These are phyloP conservation scores for Margaritifera margaritifera DNA, from an alignment of 2,888 invertebrate species.

Conservation along the genomic window DNA sequence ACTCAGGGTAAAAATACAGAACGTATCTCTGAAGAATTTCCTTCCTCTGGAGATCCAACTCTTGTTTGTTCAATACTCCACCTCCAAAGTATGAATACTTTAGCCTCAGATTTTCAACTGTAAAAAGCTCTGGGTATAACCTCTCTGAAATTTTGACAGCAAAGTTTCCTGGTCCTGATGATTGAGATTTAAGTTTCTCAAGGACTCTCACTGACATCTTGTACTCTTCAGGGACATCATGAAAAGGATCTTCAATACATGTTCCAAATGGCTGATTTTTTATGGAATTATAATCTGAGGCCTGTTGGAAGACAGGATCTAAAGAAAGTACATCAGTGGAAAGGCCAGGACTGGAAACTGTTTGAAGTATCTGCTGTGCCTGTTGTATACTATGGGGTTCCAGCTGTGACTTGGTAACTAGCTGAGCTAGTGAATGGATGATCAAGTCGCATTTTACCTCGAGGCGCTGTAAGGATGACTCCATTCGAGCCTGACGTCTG, in stretches of 20 bases:
- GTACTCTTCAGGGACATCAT: constrained; percentile 9
- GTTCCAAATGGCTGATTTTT: too few species aligned
- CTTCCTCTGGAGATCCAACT: constrained; percentile 15
- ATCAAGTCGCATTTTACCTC: too few species aligned
- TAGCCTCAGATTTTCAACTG: constrained; percentile 8
- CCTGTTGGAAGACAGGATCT: too few species aligned
- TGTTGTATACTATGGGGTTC: too few species aligned
- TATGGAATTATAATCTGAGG: too few species aligned
- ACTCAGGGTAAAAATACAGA: constrained; percentile 9
- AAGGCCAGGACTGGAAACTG: too few species aligned
- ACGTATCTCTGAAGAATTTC: constrained; percentile 13
- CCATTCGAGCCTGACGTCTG: too few species aligned
- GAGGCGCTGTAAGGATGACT: too few species aligned
- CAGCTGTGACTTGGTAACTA: too few species aligned
- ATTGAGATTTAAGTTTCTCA: constrained; percentile 8
- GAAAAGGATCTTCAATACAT: neutral
- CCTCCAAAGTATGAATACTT: constrained; percentile 18
- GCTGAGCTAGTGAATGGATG: too few species aligned
- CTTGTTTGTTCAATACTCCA: constrained; percentile 8
- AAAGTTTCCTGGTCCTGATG: constrained; percentile 18
- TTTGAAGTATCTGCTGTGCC: too few species aligned
- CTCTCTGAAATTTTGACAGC: constrained; percentile 14
- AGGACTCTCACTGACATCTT: constrained; percentile 2
- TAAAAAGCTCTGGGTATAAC: constrained; percentile 14
- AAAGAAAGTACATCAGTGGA: too few species aligned